Percentiles rank a stretch among this genome's conserved stretches.
phyloP scores from a whole-genome alignment of 2,888 invertebrate species.

The Tricholauxania praeusta region DNA sequence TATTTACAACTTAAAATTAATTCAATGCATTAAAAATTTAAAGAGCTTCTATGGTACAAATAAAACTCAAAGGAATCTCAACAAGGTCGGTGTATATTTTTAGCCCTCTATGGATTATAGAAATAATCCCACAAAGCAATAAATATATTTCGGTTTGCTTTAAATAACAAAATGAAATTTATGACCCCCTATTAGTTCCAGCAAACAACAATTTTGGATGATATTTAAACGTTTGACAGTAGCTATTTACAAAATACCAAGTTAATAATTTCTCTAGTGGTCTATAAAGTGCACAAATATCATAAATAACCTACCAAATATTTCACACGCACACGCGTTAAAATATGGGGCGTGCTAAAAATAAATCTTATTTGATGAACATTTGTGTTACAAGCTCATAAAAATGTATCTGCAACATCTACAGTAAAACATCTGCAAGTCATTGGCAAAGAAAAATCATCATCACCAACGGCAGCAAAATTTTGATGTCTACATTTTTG shows the following conservation, averaged over 20 bases:
- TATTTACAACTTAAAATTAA: no score
- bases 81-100: no score
- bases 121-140: no score
- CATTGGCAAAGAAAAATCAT: background rate
- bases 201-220: background rate
- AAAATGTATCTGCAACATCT: constrained; percentile 6
- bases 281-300: background rate
- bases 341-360: background rate
- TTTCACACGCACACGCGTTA: background rate
- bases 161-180: background rate
- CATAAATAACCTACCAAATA: background rate
- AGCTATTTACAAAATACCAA: background rate
- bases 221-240: background rate
- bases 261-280: constrained; percentile 4
- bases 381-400: background rate
- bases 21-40: no score
- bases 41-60: no score
- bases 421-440: constrained; percentile 13
- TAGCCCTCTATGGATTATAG: no score
- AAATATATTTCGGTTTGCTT: no score
- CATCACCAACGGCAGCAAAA: background rate
- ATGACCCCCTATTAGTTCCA: background rate
- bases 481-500: background rate
- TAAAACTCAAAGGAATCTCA: no score
- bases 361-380: background rate